A percentile compares a stretch with the other conserved stretches of the same genome.
Evolutionary conservation across 2,888 invertebrate species (phyloP).

Genomic region (Leucophora obtusa): DNA sequence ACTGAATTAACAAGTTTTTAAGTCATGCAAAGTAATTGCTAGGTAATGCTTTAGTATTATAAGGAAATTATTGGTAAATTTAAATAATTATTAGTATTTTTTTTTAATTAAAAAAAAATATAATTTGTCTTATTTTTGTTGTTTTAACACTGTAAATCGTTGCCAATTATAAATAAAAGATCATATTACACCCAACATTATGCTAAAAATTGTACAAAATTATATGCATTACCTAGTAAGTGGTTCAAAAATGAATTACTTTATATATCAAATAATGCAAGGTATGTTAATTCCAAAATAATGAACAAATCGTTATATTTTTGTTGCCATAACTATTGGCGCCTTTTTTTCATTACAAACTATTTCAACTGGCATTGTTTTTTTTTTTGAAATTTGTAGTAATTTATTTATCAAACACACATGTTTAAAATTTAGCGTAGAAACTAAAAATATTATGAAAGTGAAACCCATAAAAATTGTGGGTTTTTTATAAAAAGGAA

Average conservation of each 20-base stretch:
- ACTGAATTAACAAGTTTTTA: no score
- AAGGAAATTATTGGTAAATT: no score
- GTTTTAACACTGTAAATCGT: no score
- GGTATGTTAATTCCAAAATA: no score
- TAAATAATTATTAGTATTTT: no score
- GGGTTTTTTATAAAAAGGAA: conserved; percentile 48
- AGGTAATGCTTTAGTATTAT: no score
- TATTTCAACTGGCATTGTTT: background rate
- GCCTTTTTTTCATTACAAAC: conserved; percentile 7
- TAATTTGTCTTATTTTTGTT: no score
- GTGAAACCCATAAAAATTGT: conserved; percentile 16
- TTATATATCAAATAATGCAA: no score
- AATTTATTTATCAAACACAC: conserved; percentile 42
- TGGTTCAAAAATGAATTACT: background rate
- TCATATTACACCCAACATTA: background rate
- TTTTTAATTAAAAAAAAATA: no score
- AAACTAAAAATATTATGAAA: conserved; percentile 39
- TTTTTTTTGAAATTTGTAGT: conserved; percentile 24
- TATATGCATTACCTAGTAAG: background rate
- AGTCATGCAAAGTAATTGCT: no score
- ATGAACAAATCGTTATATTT: background rate
- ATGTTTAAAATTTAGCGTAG: conserved; percentile 14
- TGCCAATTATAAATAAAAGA: no score
- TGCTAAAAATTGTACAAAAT: background rate
- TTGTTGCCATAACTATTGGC: background rate